Base-by-base conservation (phyloP, 2,797 vertebrate species). In the Basileuterus tristriatus region DNA sequence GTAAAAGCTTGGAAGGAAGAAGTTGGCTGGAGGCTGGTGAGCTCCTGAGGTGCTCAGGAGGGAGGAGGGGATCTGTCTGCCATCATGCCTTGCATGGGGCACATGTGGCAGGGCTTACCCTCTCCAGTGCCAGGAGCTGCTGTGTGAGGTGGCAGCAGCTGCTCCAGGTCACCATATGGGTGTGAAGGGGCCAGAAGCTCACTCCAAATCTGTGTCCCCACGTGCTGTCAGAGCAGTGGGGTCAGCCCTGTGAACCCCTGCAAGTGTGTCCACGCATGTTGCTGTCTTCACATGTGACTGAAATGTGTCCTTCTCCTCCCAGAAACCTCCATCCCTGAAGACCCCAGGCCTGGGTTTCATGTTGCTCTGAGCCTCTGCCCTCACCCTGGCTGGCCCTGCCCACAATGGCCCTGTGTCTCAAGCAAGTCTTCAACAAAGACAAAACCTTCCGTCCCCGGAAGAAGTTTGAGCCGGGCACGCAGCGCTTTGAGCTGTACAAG, bases 341-440 rank as follows among this genome's bases (percentile, higher is more conserved):
- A 63, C 29, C n/a, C 55, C 46, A 50, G 37, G 29, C 44, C 56
- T 52, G 64, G n/a, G 12, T 46, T 92, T 88, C 68, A 37, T 56
- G 0, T 17, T 37, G 77, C 4, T 11, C 68, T 6, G 6, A 78
- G 71, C 70, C 41, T 44, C 83, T 87, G 72, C 36, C 64, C 43
- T 77, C 65, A 60, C 27, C 55, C 85, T 93, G 93, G 91, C 92
- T 2, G 1, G 36, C 74, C 60, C 36, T 64, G 55, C 84, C 65
- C 27, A 4, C 26, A 20, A 99, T 99, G 99, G 99, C 99, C 3
- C 91, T 99, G 97, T 99, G 99, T 97, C 98, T 99, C 58, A 99
- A 99, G 94, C 99, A 99, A 97, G 99, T 99, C 88, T 99, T 99
- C 95, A 99, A 99, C 97, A 99, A 99, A 97, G 99, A 99, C 98